Evolutionary conservation across 1,140 invertebrate genomes (phyloP).

Genomic region (Drosophila sechellia): DNA sequence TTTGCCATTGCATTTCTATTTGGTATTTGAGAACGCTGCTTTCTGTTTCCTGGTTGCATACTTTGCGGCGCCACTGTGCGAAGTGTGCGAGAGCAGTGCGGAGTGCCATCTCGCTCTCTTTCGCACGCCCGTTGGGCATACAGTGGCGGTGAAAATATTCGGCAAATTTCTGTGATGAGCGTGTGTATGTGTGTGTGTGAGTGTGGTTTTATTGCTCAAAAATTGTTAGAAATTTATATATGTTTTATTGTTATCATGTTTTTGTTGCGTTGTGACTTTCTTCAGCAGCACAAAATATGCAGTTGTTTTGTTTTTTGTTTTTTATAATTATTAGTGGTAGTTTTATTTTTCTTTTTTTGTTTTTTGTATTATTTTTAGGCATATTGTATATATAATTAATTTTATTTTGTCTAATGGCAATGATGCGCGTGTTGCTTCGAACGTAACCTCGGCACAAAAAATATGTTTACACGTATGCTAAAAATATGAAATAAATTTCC

Average conservation of each 20-base stretch:
- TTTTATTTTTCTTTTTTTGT: conserved; percentile 24
- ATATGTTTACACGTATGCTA: conserved; percentile 71
- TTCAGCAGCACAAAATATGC: conserved; percentile 82
- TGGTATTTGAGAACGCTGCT: conserved; percentile 27
- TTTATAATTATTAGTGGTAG: conserved; percentile 52
- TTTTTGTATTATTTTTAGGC: conserved; percentile 39
- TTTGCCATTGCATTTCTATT: conserved; percentile 9
- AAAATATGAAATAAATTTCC: conserved; percentile 73
- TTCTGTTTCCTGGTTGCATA: conserved; percentile 14
- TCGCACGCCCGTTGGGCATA: neutral
- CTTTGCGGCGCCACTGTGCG: conserved; percentile 53
- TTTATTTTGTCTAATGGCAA: conserved; percentile 81
- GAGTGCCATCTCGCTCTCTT: conserved; percentile 15
- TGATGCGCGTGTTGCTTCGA: conserved; percentile 80
- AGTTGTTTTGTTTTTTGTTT: conserved; percentile 48
- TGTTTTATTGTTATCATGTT: conserved; percentile 41
- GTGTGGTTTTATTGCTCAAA: conserved; percentile 65
- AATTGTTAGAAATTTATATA: conserved; percentile 63
- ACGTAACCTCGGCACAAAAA: conserved; percentile 79
- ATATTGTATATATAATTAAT: conserved; percentile 62
- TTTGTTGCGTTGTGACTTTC: conserved; percentile 80
- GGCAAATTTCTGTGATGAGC: conserved; percentile 24
- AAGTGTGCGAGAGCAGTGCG: conserved; percentile 10
- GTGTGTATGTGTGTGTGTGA: conserved; percentile 22
- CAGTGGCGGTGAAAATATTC: conserved; percentile 35